Percentiles rank a stretch among this genome's conserved stretches.
phyloP scores from a whole-genome alignment of 2,797 vertebrate species.

The Morelia viridis region DNA sequence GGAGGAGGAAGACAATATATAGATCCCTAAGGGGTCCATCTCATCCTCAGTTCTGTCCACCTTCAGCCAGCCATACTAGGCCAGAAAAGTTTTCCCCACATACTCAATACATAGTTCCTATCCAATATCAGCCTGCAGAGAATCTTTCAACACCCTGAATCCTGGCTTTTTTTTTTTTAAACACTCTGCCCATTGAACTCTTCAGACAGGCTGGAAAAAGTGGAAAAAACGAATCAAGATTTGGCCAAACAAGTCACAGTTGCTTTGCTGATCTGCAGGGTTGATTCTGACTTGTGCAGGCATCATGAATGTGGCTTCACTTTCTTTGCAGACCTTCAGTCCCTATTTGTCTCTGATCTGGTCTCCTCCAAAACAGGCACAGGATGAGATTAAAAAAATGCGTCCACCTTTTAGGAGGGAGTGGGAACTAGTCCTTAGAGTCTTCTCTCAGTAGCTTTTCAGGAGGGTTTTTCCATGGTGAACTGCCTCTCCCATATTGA shows the following conservation, averaged over 20 bases:
- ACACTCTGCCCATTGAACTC: background rate
- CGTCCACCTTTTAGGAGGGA: background rate
- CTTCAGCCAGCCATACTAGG: background rate
- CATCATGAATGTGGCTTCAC: background rate
- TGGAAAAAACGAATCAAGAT: rapidly evolving
- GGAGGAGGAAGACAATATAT: background rate
- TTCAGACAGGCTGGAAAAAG: background rate
- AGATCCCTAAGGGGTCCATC: background rate
- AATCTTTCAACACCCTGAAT: background rate
- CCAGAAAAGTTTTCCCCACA: background rate
- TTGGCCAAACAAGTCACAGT: background rate
- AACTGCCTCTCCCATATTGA: background rate
- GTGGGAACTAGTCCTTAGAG: background rate
- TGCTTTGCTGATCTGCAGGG: background rate
- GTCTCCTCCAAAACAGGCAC: background rate
- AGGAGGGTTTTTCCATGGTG: background rate
- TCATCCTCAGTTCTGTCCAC: background rate
- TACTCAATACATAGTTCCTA: background rate
- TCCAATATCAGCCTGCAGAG: background rate
- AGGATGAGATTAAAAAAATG: background rate
- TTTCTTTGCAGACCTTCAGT: background rate
- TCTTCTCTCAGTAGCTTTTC: background rate
- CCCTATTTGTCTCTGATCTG: background rate
- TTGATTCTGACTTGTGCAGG: background rate
- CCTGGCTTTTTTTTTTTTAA: background rate